Evolutionary conservation across 2,888 invertebrate species (phyloP).

Genomic region (Ophraella communa): DNA sequence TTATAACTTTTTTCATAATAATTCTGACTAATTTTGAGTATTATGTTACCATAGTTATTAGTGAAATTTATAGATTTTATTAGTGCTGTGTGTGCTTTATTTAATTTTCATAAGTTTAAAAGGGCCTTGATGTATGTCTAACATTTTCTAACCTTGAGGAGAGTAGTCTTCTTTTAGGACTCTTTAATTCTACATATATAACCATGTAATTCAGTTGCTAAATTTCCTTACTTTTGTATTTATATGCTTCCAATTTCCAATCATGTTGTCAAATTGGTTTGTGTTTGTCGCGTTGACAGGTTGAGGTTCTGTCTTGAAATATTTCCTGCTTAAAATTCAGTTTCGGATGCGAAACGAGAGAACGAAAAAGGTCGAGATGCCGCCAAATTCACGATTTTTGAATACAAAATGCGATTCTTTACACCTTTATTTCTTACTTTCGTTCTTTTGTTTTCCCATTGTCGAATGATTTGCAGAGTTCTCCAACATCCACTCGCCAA

Average conservation of each 20-base stretch:
- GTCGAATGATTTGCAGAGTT: conserved; percentile 12
- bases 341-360: conserved; percentile 43
- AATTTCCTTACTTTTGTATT: conserved; percentile 39
- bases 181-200: no score
- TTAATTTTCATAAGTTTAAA: no score
- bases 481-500: neutral
- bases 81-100: no score
- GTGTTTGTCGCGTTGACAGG: conserved; percentile 49
- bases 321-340: conserved; percentile 55
- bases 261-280: conserved; percentile 56
- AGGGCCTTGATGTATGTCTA: no score
- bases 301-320: conserved; percentile 52
- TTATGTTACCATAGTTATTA: no score
- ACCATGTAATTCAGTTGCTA: neutral
- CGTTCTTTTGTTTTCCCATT: conserved; percentile 1
- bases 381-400: conserved; percentile 43
- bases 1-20: no score
- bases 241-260: conserved; percentile 48
- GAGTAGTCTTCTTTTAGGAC: no score
- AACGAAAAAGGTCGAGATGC: conserved; percentile 32
- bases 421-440: conserved; percentile 28
- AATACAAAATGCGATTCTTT: conserved; percentile 41
- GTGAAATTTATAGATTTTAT: no score
- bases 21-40: no score
- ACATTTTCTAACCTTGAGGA: no score